A percentile compares a stretch with the other conserved stretches of the same genome.
phyloP scores from a whole-genome alignment of 2,888 invertebrate genomes.

The Elaeidobius kamerunicus region DNA sequence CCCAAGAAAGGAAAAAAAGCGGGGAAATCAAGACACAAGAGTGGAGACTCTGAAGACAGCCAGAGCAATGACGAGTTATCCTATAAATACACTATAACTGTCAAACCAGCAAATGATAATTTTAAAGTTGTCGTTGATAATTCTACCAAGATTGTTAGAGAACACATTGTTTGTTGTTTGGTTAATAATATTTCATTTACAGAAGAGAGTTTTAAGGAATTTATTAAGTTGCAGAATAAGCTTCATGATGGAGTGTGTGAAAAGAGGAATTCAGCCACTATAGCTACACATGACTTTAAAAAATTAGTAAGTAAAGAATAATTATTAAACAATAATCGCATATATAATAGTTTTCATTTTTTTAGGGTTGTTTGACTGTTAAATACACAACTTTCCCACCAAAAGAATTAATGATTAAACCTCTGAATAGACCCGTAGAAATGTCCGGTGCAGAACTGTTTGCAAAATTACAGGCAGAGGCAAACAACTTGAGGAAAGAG shows the following conservation, averaged over 20 bases:
- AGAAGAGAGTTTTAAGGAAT: conserved; percentile 62
- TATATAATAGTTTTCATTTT: conserved; percentile 10
- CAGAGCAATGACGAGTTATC: conserved; percentile 35
- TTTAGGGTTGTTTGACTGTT: conserved; percentile 49
- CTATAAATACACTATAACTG: conserved; percentile 46
- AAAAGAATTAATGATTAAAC: conserved; percentile 61
- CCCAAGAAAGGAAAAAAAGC: conserved; percentile 41
- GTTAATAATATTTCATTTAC: conserved; percentile 62
- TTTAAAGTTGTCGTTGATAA: conserved; percentile 38
- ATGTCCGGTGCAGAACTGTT: conserved; percentile 68
- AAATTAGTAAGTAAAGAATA: conserved; percentile 52
- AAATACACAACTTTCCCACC: conserved; percentile 69
- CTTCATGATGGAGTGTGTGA: conserved; percentile 73
- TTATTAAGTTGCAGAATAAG: conserved; percentile 76
- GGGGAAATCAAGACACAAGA: conserved; percentile 44
- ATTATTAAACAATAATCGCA: background rate
- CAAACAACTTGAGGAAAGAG: conserved; percentile 75
- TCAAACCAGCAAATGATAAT: conserved; percentile 36
- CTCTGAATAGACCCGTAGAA: conserved; percentile 59
- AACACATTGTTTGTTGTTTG: conserved; percentile 71
- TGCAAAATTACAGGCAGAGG: conserved; percentile 67
- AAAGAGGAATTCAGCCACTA: conserved; percentile 73
- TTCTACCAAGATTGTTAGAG: conserved; percentile 60
- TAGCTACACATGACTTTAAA: conserved; percentile 78
- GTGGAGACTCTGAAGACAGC: conserved; percentile 33